These are phyloP conservation scores for Orchestes rusci DNA, from an alignment of 2,888 invertebrate genomes.

Conservation along the genomic window DNA sequence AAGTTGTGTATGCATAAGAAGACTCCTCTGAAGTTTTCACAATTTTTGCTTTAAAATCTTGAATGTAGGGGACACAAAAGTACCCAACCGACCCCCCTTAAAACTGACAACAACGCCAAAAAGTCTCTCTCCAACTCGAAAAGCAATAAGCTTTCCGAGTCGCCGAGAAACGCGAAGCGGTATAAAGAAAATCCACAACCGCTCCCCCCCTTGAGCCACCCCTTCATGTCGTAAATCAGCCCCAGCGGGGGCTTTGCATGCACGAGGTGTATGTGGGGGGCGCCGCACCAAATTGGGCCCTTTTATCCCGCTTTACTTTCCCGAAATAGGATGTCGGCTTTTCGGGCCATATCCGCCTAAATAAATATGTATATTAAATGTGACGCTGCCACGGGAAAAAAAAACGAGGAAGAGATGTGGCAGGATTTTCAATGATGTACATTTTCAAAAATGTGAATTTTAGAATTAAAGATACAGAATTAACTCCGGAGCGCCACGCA, in stretches of 20 bases:
- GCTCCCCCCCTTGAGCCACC: slow-evolving; percentile 11
- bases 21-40: too few species aligned
- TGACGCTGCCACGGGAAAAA: too few species aligned
- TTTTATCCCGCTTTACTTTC: slow-evolving; percentile 15
- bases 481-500: slow-evolving; percentile 17
- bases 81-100: too few species aligned
- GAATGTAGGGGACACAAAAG: too few species aligned
- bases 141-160: slow-evolving; percentile 25
- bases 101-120: too few species aligned
- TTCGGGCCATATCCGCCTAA: slow-evolving; percentile 2
- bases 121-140: too few species aligned
- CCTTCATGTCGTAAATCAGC: slow-evolving; percentile 22
- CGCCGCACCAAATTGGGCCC: slow-evolving; percentile 8
- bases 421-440: too few species aligned
- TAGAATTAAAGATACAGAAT: too few species aligned
- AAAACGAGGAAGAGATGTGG: too few species aligned
- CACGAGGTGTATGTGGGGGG: slow-evolving; percentile 20
- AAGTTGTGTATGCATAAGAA: too few species aligned
- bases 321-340: slow-evolving; percentile 9
- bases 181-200: slow-evolving; percentile 23
- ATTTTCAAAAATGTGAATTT: too few species aligned
- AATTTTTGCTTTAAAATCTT: too few species aligned
- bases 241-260: slow-evolving; percentile 23
- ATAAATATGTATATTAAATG: slow-evolving; percentile 8
- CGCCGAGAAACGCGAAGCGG: slow-evolving; percentile 21